phyloP scores from a whole-genome alignment of 2,797 vertebrate species.

The Crocidura indochinensis region DNA sequence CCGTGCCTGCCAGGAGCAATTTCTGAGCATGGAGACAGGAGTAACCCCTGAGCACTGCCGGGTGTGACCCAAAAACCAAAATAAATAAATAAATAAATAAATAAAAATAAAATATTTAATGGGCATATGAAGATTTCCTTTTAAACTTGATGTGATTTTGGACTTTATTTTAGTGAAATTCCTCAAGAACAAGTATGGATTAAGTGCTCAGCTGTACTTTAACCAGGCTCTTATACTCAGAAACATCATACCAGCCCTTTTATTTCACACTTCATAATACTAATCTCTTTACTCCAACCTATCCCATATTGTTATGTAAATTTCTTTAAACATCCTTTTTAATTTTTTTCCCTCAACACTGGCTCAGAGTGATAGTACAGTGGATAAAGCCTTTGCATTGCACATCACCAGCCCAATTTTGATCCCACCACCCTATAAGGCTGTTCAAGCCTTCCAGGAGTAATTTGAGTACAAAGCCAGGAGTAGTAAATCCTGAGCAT shows the following conservation, averaged over 20 bases:
- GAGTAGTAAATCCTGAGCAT: no score
- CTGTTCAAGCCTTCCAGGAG: no score
- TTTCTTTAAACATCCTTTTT: constrained; percentile 36
- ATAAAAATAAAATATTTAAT: constrained; percentile 31
- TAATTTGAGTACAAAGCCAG: no score
- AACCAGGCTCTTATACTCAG: constrained; percentile 33
- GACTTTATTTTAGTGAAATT: constrained; percentile 55
- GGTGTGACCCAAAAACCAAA: no score
- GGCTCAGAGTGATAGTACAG: no score
- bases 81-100: no score
- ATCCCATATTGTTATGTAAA: neutral
- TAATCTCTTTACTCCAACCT: constrained; percentile 19
- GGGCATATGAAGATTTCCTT: constrained; percentile 66
- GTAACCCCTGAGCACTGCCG: no score
- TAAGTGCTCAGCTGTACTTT: constrained; percentile 14
- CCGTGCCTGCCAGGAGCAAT: no score
- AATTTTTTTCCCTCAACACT: neutral
- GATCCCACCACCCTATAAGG: no score
- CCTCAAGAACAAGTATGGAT: constrained; percentile 44
- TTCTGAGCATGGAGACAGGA: no score
- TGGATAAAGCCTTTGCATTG: no score
- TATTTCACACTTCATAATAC: neutral
- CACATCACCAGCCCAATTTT: no score
- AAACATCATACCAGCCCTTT: constrained; percentile 10
- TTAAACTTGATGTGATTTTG: constrained; percentile 9